A percentile compares a stretch with the other conserved stretches of the same genome.
Conservation (phyloP, 2,113 vertebrate species). For the Megaceryle maxima region DNA sequence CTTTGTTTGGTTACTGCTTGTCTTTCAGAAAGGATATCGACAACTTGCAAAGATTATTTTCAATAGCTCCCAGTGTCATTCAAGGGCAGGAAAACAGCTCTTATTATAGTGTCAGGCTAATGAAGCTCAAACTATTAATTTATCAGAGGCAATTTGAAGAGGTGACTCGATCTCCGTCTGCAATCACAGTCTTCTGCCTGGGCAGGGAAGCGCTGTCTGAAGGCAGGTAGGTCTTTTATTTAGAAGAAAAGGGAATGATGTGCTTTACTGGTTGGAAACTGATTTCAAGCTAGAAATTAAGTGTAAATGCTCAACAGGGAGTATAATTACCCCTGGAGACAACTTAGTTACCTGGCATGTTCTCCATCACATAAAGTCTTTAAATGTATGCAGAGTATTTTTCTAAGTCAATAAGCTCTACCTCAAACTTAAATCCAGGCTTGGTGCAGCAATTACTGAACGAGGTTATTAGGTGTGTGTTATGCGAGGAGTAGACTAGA, state of each 20-base stretch:
- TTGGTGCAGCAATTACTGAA: not conserved
- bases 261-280: slow-evolving; percentile 33
- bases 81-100: slow-evolving; percentile 37
- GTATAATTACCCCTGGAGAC: not conserved
- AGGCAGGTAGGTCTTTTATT: not conserved
- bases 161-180: not conserved
- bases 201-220: not conserved
- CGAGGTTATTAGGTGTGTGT: not conserved
- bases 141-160: slow-evolving; percentile 47
- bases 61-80: slow-evolving; percentile 8
- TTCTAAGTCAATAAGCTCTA: slow-evolving; percentile 51
- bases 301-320: not conserved
- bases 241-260: not conserved
- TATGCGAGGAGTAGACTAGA: not conserved
- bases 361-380: slow-evolving; percentile 30
- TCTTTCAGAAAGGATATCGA: not conserved
- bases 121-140: slow-evolving; percentile 54
- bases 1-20: not conserved
- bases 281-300: slow-evolving; percentile 44
- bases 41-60: slow-evolving; percentile 5
- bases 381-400: slow-evolving; percentile 36
- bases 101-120: slow-evolving; percentile 47
- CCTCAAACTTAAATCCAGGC: slow-evolving; percentile 48
- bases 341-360: slow-evolving; percentile 27
- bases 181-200: slow-evolving; percentile 10